Evolutionary conservation across 2,113 vertebrate species (phyloP).

Genomic region (Collichthys lucidus): DNA sequence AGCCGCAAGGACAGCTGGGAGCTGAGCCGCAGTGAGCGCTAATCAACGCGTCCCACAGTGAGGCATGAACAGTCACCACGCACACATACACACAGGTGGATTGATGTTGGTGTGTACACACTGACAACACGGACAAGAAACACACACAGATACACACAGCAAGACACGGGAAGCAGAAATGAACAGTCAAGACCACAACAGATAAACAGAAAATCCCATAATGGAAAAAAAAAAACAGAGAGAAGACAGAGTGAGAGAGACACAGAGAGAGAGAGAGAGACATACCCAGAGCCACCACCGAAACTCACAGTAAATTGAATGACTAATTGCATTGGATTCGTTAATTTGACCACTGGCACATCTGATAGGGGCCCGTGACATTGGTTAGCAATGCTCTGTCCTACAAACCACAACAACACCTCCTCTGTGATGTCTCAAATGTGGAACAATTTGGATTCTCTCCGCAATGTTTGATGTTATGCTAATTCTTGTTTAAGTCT

Average conservation of each 20-base stretch:
- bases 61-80: constrained; percentile 79
- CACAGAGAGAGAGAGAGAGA: not conserved
- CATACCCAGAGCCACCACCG: constrained; percentile 39
- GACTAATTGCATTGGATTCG: constrained; percentile 76
- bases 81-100: constrained; percentile 43
- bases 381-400: constrained; percentile 67
- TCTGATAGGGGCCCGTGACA: constrained; percentile 72
- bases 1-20: constrained; percentile 83
- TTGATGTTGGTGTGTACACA: constrained; percentile 65
- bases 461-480: constrained; percentile 47
- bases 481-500: constrained; percentile 41
- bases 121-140: constrained; percentile 58
- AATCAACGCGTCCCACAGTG: constrained; percentile 83
- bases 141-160: constrained; percentile 72
- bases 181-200: constrained; percentile 75
- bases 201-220: constrained; percentile 76
- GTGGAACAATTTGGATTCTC: constrained; percentile 68
- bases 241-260: not conserved
- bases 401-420: constrained; percentile 53
- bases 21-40: constrained; percentile 78
- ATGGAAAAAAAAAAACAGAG: constrained; percentile 50
- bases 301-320: constrained; percentile 66
- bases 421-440: constrained; percentile 56
- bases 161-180: constrained; percentile 74
- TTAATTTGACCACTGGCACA: constrained; percentile 72